Percentiles rank a stretch among this genome's conserved stretches.
Evolutionary conservation across 2,797 vertebrate genomes (phyloP).

Genomic region (Pygocentrus nattereri): DNA sequence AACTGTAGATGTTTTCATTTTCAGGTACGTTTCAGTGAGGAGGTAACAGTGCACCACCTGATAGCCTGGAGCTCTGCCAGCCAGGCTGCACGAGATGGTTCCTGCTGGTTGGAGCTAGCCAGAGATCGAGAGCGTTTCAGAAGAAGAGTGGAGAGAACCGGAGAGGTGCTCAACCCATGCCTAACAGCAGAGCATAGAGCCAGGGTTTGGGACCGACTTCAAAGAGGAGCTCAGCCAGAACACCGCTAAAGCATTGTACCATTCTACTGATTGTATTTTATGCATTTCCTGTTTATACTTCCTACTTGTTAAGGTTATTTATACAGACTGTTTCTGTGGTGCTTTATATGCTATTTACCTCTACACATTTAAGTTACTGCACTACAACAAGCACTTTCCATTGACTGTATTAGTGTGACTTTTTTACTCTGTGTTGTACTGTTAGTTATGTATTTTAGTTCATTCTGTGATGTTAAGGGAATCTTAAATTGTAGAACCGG

Average conservation of each 20-base stretch:
- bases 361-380: not conserved
- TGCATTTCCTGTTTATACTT: not conserved
- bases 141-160: slow-evolving; percentile 51
- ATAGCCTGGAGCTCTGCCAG: slow-evolving; percentile 46
- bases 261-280: not conserved
- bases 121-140: slow-evolving; percentile 59
- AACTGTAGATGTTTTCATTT: not conserved
- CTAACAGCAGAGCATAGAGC: slow-evolving; percentile 58
- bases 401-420: not conserved
- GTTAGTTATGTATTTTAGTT: too few relatives aligned
- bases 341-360: not conserved
- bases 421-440: not conserved
- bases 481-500: too few relatives aligned
- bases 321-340: slow-evolving; percentile 5
- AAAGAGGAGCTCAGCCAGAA: not conserved
- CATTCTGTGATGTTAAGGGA: too few relatives aligned
- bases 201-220: slow-evolving; percentile 41
- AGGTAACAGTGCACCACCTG: slow-evolving; percentile 42
- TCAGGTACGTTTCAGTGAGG: slow-evolving; percentile 59
- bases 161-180: slow-evolving; percentile 40
- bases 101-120: slow-evolving; percentile 59
- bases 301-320: not conserved
- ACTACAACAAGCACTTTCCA: not conserved
- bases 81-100: slow-evolving; percentile 46
- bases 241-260: not conserved